Percentiles rank a stretch among this genome's conserved stretches.
phyloP scores from a whole-genome alignment of 2,888 invertebrate genomes.

The Melipona beecheii region DNA sequence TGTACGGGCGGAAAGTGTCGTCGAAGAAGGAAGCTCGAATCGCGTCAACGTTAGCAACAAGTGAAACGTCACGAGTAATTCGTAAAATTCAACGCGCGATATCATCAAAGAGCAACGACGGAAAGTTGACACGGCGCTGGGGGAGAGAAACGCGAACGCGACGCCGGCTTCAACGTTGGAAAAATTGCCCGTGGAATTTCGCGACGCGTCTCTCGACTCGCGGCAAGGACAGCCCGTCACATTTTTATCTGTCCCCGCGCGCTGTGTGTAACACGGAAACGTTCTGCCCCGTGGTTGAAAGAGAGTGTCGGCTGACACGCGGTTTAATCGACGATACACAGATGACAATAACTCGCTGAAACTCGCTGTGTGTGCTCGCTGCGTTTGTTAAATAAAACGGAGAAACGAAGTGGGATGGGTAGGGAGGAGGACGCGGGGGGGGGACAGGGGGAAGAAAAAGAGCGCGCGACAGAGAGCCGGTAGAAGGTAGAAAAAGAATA shows the following conservation, averaged over 20 bases:
- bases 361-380: conserved; percentile 15
- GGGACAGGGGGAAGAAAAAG: conserved; percentile 5
- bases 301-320: conserved; percentile 55
- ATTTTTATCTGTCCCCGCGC: conserved; percentile 50
- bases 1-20: neutral
- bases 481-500: conserved; percentile 3
- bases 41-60: neutral
- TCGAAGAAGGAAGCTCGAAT: neutral
- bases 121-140: neutral
- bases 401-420: neutral
- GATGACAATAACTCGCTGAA: conserved; percentile 54
- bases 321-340: conserved; percentile 58
- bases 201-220: conserved; percentile 29
- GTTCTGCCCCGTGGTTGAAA: conserved; percentile 41
- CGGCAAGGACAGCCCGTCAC: conserved; percentile 44
- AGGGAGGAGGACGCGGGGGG: neutral
- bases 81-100: neutral
- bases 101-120: conserved; percentile 8
- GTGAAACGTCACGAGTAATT: neutral
- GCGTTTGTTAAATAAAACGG: conserved; percentile 36
- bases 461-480: conserved; percentile 6
- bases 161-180: conserved; percentile 4
- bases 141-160: neutral
- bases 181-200: conserved; percentile 47
- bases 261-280: conserved; percentile 38